phyloP scores from a whole-genome alignment of 1,140 invertebrate species.

The Rhagoletis pomonella region DNA sequence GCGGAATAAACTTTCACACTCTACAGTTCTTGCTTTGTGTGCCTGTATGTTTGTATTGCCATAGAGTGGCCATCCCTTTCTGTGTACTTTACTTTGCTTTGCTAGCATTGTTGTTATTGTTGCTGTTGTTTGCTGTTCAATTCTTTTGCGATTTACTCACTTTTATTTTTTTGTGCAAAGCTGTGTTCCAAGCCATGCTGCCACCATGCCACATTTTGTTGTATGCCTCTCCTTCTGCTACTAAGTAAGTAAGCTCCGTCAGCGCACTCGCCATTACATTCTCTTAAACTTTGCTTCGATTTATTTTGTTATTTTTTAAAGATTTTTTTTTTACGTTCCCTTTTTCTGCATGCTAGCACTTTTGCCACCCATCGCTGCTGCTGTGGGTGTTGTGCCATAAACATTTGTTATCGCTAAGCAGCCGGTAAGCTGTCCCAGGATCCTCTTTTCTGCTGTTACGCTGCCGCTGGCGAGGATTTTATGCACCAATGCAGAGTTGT shows the following conservation, averaged over 20 bases:
- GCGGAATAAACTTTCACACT: conserved; percentile 29
- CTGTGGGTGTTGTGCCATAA: conserved; percentile 21
- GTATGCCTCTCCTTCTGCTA: conserved; percentile 21
- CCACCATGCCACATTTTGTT: conserved; percentile 16
- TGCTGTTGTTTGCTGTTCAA: background rate
- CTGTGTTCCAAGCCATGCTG: background rate
- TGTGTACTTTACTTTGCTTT: background rate
- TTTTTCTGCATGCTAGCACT: background rate
- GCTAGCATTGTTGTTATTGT: background rate
- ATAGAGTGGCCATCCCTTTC: background rate
- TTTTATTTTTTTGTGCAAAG: background rate
- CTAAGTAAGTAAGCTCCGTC: background rate
- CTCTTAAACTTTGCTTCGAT: no score
- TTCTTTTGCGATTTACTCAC: background rate
- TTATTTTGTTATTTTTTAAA: no score
- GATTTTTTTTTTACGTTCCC: no score
- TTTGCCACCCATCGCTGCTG: background rate
- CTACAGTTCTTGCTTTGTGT: background rate
- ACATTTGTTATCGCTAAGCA: conserved; percentile 25
- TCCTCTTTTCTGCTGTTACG: background rate
- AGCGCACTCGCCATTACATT: no score
- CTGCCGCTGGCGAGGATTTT: no score
- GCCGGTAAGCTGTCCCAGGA: background rate
- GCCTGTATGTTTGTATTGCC: background rate
- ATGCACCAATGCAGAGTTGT: no score